Evolutionary conservation across 2,797 vertebrate genomes (phyloP).

Genomic region (Pantherophis alleghaniensis): DNA sequence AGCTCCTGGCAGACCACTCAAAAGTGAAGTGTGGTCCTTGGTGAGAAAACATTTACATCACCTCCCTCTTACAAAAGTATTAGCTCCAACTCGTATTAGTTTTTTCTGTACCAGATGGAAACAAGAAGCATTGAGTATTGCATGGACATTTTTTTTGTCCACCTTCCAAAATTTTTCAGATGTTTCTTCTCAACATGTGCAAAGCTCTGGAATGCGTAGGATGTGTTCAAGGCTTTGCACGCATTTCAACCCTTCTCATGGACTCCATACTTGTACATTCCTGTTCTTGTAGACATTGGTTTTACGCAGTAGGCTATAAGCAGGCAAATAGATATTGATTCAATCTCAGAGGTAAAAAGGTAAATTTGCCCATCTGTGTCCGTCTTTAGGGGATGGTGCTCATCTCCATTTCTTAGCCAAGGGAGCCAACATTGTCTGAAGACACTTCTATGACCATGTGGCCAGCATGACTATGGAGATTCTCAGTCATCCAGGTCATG

Average conservation of each 20-base stretch:
- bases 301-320: neutral
- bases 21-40: neutral
- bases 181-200: neutral
- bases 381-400: no score
- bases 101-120: neutral
- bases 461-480: no score
- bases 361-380: no score
- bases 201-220: neutral
- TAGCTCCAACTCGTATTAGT: neutral
- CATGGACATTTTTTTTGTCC: neutral
- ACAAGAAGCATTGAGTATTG: no score
- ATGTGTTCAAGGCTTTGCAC: neutral
- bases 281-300: neutral
- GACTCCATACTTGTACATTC: neutral
- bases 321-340: neutral
- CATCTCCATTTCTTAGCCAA: no score
- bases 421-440: no score
- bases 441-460: no score
- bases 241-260: neutral
- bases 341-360: no score
- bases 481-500: no score
- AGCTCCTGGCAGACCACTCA: neutral
- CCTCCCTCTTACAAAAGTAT: neutral
- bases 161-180: neutral
- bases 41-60: neutral